Evolutionary conservation across 2,888 invertebrate genomes (phyloP).

Genomic region (Nemotelus nigrinus): DNA sequence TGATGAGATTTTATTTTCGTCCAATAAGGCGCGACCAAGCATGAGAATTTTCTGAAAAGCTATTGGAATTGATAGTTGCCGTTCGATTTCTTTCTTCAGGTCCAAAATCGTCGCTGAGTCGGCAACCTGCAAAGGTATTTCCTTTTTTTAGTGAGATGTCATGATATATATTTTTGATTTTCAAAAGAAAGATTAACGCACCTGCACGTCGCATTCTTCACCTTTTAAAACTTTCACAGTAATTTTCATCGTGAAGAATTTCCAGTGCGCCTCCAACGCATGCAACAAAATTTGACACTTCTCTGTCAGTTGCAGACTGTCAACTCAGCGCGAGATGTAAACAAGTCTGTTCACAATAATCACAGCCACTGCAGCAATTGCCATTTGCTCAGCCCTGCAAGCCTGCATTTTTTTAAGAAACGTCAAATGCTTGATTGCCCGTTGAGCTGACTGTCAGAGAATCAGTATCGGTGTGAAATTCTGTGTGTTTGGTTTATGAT

Average conservation of each 20-base stretch:
- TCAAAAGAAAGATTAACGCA: conserved; percentile 57
- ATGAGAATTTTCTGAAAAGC: conserved; percentile 76
- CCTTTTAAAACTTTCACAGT: conserved; percentile 79
- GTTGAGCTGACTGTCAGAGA: conserved; percentile 12
- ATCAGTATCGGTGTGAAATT: conserved; percentile 5
- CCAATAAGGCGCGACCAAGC: conserved; percentile 76
- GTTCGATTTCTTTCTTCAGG: conserved; percentile 74
- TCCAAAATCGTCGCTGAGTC: conserved; percentile 72
- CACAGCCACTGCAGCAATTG: not conserved
- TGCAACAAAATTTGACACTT: too few species aligned
- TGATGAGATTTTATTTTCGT: conserved; percentile 75
- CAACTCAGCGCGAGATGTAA: too few species aligned
- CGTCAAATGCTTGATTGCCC: not conserved
- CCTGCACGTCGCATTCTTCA: conserved; percentile 74
- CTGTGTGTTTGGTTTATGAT: conserved; percentile 1
- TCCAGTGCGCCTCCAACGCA: not conserved
- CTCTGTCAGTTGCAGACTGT: too few species aligned
- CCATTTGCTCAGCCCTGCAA: not conserved
- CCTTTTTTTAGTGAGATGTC: not conserved
- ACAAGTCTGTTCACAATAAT: too few species aligned
- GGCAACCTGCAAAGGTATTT: conserved; percentile 64
- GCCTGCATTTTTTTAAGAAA: not conserved
- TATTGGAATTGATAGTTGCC: conserved; percentile 73
- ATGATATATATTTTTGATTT: conserved; percentile 13
- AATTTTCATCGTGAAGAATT: conserved; percentile 70